Base-by-base conservation (phyloP, 1,140 invertebrate genomes). In the Brevipalpus yothersi region DNA sequence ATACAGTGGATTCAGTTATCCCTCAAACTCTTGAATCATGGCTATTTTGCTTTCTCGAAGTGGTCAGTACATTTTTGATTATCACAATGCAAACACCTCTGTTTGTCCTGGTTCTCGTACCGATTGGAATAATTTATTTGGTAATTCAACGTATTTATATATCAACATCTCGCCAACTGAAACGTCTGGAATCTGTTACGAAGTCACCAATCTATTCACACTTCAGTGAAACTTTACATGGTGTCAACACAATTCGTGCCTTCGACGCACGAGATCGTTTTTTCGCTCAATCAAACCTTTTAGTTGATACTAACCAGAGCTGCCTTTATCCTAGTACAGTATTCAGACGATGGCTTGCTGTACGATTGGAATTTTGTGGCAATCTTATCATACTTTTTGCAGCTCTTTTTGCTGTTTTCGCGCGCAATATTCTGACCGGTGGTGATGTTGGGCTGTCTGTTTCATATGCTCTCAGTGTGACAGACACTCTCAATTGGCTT, bases 301-400 rank as follows among this genome's bases (percentile, higher is more conserved):
- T 79, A 70, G 84, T 91, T 49, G 86, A 92, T 72, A 79, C 81
- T 66, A 91, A 91, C 75, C 85, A 89, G 73, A 74, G 82, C 21
- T 87, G 83, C 69, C 88, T 85, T 70, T 89, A 83, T 72, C 85
- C 86, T 1, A 83, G 82, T 66, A 79, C 86, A 61, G 83, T 88
- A 64, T 80, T 85, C 5, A 90, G 88, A 71, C 79, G 80, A 49
- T 96, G 91, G 91, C 72, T 95, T 39, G 83, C 86, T 1, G 77
- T 95, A 7, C 75, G 90, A 41, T 73, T 96, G 58, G 90, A 96
- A 72, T 86, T 91, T 77, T 80, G 91, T 56, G 88, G 87, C 59
- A 92, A 92, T 72, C 71, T 85, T 43, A 86, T 95, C 63, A 87
- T 94, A 42, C 9, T 57, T 15, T 13, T 42, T 19, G 13, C 40